Evolutionary conservation across 2,797 vertebrate species (phyloP), one percentile per base, ranked within the genome.

Genomic region (Steatocranus sp.): DNA sequence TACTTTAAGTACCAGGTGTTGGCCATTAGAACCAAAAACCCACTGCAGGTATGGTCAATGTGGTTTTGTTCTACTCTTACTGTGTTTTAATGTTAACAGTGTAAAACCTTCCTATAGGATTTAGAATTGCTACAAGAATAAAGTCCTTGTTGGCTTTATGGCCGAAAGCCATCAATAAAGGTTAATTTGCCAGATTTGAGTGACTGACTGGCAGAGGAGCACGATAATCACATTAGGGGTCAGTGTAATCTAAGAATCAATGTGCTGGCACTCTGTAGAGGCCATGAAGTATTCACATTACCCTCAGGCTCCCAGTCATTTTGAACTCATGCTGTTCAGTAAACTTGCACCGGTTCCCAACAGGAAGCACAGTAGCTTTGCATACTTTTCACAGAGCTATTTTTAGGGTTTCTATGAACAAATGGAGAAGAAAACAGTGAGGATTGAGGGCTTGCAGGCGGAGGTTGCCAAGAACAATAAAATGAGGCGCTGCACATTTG

Each of bases 1-100:
- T 97, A 97, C 93, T 97, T 97, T 95, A 98, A 98, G 92, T 98
- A 97, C 93, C 97, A 97, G 91, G 97, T 98, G 84, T 91, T 98
- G 93, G 97, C 97, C 46, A 97, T 98, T 92, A 97, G 97, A 93
- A 97, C 97, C 93, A 98, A 97, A 91, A 97, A 97, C 91, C 97
- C 97, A 3, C 93, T 97, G 90, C 97, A 98, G 97, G 97, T 94
- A 91, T 18, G 75, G 27, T 51, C 25, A 38, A 17, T 18, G n/a
- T 14, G 25, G 43, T 43, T 41, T 50, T 23, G 51, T 66, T 48
- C 14, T 15, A 25, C 8, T 49, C 7, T 58, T 23, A 49, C 43
- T 32, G 36, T 32, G 30, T 48, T 58, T 53, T 48, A 36, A 20
- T 63, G 5, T 49, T 15, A 32, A 20, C 49, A 30, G 8, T 46